phyloP scores from a whole-genome alignment of 2,113 vertebrate genomes.

The Rhea pennata region DNA sequence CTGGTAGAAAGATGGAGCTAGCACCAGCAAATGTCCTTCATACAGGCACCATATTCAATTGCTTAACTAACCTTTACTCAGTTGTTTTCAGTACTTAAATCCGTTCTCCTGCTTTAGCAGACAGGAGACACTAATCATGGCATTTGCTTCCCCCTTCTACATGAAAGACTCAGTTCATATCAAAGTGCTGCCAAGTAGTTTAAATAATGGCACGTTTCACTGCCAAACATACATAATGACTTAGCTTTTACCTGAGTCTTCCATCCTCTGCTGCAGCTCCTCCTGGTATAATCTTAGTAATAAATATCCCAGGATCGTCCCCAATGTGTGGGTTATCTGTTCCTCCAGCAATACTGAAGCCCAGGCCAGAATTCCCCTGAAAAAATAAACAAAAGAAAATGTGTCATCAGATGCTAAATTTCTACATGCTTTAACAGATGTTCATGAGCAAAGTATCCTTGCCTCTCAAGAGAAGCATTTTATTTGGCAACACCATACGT shows the following conservation, averaged over 20 bases:
- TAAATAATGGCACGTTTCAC: not conserved
- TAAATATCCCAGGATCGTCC: constrained; percentile 97
- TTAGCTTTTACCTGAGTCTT: constrained; percentile 86
- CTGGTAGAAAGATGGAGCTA: not conserved
- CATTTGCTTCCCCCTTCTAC: not conserved
- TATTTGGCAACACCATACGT: not conserved
- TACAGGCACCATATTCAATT: not conserved
- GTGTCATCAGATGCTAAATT: not conserved
- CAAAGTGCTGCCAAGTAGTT: not conserved
- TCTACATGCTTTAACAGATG: not conserved
- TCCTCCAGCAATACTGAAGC: constrained; percentile 96
- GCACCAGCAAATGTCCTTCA: not conserved
- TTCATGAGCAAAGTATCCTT: not conserved
- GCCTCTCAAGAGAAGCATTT: constrained; percentile 32
- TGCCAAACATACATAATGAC: not conserved
- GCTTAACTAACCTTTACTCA: not conserved
- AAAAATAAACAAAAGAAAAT: constrained; percentile 38
- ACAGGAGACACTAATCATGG: not conserved
- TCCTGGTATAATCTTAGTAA: constrained; percentile 98
- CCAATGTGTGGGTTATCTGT: constrained; percentile 98
- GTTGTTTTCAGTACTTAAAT: not conserved
- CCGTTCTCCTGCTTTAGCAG: not conserved
- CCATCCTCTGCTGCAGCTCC: constrained; percentile 96
- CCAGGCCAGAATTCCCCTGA: constrained; percentile 96
- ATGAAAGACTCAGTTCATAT: not conserved